phyloP scores from a whole-genome alignment of 2,113 vertebrate genomes.

The Riparia riparia region DNA sequence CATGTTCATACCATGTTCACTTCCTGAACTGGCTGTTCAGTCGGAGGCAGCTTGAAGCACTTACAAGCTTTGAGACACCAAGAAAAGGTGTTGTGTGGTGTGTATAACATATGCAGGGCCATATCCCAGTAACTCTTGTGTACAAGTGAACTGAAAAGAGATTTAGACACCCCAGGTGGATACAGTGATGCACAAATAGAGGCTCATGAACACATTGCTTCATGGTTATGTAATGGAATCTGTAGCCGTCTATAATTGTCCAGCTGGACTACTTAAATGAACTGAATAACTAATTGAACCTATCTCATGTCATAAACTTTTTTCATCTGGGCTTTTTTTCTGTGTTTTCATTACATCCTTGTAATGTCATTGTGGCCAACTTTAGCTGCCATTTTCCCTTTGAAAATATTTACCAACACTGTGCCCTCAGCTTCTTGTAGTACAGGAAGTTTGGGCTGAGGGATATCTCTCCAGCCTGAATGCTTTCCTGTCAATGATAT shows the following conservation, averaged over 20 bases:
- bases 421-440: not conserved
- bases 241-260: constrained; percentile 21
- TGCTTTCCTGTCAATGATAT: constrained; percentile 56
- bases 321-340: not conserved
- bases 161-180: not conserved
- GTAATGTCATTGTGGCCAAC: constrained; percentile 9
- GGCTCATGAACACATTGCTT: constrained; percentile 49
- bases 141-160: not conserved
- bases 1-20: accelerated
- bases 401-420: constrained; percentile 7
- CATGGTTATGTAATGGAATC: constrained; percentile 48
- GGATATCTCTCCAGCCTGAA: constrained; percentile 13
- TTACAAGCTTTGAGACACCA: not conserved
- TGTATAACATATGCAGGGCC: not conserved
- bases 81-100: not conserved
- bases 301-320: constrained; percentile 29
- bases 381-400: constrained; percentile 39
- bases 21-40: accelerated
- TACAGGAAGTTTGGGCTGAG: not conserved
- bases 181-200: constrained; percentile 39
- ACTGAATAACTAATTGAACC: constrained; percentile 35
- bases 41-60: not conserved
- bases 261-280: constrained; percentile 43
- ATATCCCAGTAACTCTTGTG: not conserved
- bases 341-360: not conserved